A percentile compares a stretch with the other conserved stretches of the same genome.
Conservation (phyloP, 2,797 vertebrate species). For the Sebastes steindachneri region DNA sequence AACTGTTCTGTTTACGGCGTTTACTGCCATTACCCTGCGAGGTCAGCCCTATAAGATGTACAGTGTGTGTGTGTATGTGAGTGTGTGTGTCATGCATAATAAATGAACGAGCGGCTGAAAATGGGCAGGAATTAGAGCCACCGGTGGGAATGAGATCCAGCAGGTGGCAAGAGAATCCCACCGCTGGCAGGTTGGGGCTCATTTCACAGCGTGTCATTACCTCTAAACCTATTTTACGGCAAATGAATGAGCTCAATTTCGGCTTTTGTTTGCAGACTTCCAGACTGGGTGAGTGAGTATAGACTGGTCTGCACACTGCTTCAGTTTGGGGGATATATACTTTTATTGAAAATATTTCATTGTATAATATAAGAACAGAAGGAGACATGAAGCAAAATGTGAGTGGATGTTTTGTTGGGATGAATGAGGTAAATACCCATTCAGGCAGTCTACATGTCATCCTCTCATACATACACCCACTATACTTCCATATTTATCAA, state of each 20-base stretch:
- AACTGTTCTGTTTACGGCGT: conserved; percentile 15
- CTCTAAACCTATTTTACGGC: conserved; percentile 32
- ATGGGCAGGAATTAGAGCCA: conserved; percentile 37
- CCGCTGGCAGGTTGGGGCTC: conserved; percentile 32
- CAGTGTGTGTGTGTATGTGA: background rate
- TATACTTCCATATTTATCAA: background rate
- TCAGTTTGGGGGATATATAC: background rate
- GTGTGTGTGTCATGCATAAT: conserved; percentile 43
- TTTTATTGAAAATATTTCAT: background rate
- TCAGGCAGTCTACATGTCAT: background rate
- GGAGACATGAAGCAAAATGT: background rate
- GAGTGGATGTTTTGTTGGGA: background rate
- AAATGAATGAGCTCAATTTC: conserved; percentile 33
- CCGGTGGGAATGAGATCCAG: conserved; percentile 48
- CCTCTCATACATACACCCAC: background rate
- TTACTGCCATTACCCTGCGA: conserved; percentile 33
- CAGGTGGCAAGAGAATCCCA: conserved; percentile 50
- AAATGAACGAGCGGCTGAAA: conserved; percentile 14
- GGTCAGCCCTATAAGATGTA: conserved; percentile 49
- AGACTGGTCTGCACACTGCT: background rate
- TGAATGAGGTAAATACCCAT: background rate
- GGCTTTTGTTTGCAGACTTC: conserved; percentile 28
- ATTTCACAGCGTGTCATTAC: conserved; percentile 34
- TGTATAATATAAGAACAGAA: background rate
- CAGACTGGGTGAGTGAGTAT: background rate